phyloP scores from a whole-genome alignment of 2,113 vertebrate species.

The Callipepla squamata region DNA sequence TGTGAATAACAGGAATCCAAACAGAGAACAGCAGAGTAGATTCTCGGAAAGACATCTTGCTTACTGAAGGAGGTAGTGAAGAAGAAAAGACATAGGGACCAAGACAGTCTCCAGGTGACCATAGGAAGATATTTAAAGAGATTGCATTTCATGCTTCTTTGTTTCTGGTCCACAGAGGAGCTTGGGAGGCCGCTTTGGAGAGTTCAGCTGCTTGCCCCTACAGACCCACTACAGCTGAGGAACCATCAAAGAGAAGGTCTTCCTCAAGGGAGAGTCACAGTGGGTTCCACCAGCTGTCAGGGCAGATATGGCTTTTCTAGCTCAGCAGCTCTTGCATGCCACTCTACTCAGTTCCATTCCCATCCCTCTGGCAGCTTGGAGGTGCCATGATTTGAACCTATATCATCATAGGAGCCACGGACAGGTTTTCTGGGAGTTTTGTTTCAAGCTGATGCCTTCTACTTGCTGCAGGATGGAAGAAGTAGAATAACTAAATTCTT shows the following conservation, averaged over 20 bases:
- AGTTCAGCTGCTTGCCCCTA: not conserved
- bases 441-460: not conserved
- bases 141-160: slow-evolving; percentile 10
- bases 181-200: not conserved
- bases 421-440: accelerated
- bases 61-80: not conserved
- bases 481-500: not conserved
- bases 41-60: not conserved
- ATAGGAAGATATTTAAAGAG: not conserved
- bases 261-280: accelerated
- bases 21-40: not conserved
- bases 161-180: not conserved
- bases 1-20: not conserved
- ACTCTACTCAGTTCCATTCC: not conserved
- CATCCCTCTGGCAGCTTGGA: not conserved
- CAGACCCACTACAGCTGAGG: accelerated
- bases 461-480: not conserved
- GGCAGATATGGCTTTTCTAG: not conserved
- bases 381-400: not conserved
- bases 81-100: not conserved
- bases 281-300: not conserved
- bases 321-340: not conserved
- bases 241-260: not conserved
- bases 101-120: not conserved
- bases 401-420: accelerated